phyloP scores from a whole-genome alignment of 2,113 vertebrate genomes.

The Elachura formosa region DNA sequence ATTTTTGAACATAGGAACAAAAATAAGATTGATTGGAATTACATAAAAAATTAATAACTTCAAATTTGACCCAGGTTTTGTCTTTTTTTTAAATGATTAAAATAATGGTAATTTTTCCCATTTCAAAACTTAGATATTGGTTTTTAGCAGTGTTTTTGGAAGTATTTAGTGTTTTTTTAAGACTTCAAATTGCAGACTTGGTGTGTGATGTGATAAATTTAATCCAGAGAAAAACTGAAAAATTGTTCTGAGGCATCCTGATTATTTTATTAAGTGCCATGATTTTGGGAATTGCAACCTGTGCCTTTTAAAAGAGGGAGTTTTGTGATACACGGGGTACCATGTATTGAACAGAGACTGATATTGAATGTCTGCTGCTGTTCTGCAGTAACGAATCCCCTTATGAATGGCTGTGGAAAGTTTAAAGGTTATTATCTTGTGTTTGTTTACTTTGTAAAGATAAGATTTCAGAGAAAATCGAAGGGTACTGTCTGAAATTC shows the following conservation, averaged over 20 bases:
- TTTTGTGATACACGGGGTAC: accelerated
- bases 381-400: background rate
- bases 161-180: background rate
- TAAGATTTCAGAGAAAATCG: conserved; percentile 70
- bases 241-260: background rate
- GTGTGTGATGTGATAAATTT: background rate
- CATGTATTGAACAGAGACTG: background rate
- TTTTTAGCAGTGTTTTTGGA: background rate
- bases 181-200: background rate
- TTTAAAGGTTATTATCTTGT: conserved; percentile 65
- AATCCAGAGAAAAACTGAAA: background rate
- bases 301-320: background rate
- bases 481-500: conserved; percentile 52
- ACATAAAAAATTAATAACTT: background rate
- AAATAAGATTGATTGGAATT: background rate
- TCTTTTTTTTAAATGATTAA: background rate
- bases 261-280: background rate
- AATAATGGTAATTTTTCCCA: background rate
- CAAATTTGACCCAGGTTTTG: background rate
- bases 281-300: background rate
- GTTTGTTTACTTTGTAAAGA: conserved; percentile 68
- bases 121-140: background rate
- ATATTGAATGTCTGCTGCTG: background rate
- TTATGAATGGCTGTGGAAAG: conserved; percentile 49
- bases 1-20: background rate